Base-by-base conservation (phyloP, 2,888 invertebrate species). In the Leptinotarsa haldemani region DNA sequence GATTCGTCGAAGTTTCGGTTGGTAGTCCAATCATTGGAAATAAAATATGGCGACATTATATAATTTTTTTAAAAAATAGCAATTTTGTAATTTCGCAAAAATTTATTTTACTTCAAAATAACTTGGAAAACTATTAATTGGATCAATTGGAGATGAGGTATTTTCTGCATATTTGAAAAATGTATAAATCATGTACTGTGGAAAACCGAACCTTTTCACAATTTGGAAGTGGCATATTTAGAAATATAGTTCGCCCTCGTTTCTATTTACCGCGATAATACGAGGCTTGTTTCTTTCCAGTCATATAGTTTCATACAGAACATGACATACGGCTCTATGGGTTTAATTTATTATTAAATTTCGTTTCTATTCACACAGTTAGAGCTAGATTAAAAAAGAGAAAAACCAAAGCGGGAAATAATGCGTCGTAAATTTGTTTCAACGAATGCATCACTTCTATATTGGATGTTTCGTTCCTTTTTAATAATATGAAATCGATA, bases 271-370 rank as follows among this genome's bases (percentile, higher is more conserved):
- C 71, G 22, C 64, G 25, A 70, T 69, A 70, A 69, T 67, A 50
- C 67, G 63, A 66, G 70, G 69, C 72, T 73, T 70, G 67, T 79
- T 78, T 80, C 77, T 79, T 80, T 78, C 77, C 75, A 70, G 75
- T 73, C 74, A 80, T 78, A 78, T 73, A 81, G 81, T 80, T 80
- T 78, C 78, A 78, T 77, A 77, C 73, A 72, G 79, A 79, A 81
- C 78, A 80, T 80, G 81, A 82, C 82, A 77, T 73, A 79, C 72
- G 80, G 12, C 56, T 56, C 56, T 56, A 13, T 20, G 4, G 79
- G 77, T 80, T 80, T 79, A 81, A 83, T 83, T 81, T 82, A 83
- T 82, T 83, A 83, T 83, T 82, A 82, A 83, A 83, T 81, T 81
- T 80, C 82, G 80, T 83, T 82, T 82, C 81, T 82, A 80, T 81